These are phyloP conservation scores for Spheniscus humboldti DNA, from an alignment of 2,797 vertebrate species.

Conservation along the genomic window DNA sequence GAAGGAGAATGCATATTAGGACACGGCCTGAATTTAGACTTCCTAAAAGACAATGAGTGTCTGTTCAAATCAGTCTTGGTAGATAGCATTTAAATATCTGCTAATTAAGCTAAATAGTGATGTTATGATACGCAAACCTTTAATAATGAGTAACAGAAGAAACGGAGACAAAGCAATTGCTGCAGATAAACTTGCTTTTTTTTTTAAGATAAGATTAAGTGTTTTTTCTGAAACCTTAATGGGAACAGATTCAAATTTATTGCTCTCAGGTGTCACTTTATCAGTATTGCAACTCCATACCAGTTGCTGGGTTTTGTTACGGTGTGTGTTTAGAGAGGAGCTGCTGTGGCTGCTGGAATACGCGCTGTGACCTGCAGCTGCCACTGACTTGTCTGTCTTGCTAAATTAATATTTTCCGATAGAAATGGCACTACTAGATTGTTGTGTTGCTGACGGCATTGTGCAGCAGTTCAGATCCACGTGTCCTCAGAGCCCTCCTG, in stretches of 20 bases:
- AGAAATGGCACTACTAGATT: rapidly evolving
- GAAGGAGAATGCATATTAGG: neutral
- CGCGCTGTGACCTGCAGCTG: neutral
- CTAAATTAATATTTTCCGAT: neutral
- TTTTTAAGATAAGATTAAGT: neutral
- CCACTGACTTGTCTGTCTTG: rapidly evolving
- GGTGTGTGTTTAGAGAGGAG: neutral
- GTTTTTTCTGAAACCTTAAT: constrained; percentile 38
- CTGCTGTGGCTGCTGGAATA: neutral
- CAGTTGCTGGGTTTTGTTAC: neutral
- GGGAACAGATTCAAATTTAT: neutral
- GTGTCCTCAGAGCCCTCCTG: neutral
- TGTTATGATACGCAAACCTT: neutral
- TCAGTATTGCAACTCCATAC: neutral
- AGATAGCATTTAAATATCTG: constrained; percentile 15
- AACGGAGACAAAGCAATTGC: neutral
- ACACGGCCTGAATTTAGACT: neutral
- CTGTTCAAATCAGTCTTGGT: neutral
- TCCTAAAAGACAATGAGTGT: neutral
- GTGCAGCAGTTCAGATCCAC: rapidly evolving
- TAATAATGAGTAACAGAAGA: constrained; percentile 1
- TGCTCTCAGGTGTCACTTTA: neutral
- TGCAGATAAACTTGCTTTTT: constrained; percentile 13
- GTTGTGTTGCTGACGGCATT: rapidly evolving
- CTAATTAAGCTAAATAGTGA: constrained; percentile 18